Evolutionary conservation across 2,113 vertebrate genomes (phyloP).

Genomic region (Eptesicus fuscus): DNA sequence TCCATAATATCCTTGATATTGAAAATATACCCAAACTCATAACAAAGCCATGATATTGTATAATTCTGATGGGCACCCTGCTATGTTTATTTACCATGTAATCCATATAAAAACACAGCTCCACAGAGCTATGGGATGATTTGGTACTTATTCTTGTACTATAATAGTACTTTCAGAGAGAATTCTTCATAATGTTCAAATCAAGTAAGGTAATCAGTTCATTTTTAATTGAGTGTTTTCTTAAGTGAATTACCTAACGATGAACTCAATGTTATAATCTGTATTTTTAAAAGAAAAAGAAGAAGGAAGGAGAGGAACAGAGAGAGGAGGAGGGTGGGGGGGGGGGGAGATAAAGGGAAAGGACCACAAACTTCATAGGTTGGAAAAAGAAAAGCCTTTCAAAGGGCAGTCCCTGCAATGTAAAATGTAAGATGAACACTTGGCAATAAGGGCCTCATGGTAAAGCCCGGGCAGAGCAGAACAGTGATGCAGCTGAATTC

Average conservation of each 20-base stretch:
- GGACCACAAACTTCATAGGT: not conserved
- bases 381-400: not conserved
- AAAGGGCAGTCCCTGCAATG: not conserved
- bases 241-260: not conserved
- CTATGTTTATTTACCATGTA: not conserved
- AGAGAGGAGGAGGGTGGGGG: accelerated
- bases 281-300: not conserved
- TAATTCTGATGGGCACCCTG: not conserved
- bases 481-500: not conserved
- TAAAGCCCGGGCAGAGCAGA: not conserved
- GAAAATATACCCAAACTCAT: not conserved
- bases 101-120: not conserved
- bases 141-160: not conserved
- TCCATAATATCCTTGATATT: not conserved
- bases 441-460: not conserved
- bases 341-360: not conserved
- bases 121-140: not conserved
- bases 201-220: not conserved
- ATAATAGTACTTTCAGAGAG: not conserved
- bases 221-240: not conserved
- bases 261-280: not conserved
- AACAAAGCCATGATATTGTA: not conserved
- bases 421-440: not conserved
- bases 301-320: not conserved
- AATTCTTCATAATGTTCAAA: not conserved